A percentile compares a stretch with the other conserved stretches of the same genome.
These are phyloP conservation scores for Melanogrammus aeglefinus DNA, from an alignment of 2,797 vertebrate genomes.

Conservation along the genomic window DNA sequence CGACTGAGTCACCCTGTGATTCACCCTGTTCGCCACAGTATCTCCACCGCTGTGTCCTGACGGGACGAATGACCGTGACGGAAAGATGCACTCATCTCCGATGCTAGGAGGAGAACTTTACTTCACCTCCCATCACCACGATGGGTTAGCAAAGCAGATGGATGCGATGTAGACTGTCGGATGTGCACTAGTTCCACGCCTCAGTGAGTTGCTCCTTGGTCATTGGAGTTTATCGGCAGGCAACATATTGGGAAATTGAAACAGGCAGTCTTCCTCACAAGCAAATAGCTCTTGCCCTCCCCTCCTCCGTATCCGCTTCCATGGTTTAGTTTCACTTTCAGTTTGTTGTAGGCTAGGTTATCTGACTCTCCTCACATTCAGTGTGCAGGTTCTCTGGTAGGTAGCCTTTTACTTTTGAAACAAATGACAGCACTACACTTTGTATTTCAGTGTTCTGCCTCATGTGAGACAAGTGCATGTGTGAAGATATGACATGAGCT, in stretches of 20 bases:
- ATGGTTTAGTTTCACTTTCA: neutral
- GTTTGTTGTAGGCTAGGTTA: conserved; percentile 3
- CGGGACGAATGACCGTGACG: neutral
- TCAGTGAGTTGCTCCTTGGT: conserved; percentile 50
- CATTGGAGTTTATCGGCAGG: conserved; percentile 43
- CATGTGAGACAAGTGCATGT: neutral
- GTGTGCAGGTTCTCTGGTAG: neutral
- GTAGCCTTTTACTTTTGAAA: neutral
- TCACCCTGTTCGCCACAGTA: neutral
- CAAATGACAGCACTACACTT: neutral
- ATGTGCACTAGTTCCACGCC: conserved; percentile 41
- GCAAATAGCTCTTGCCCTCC: conserved; percentile 34
- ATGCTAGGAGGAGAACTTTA: neutral
- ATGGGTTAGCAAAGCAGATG: conserved; percentile 41
- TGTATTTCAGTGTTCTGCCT: neutral
- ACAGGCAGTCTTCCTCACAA: conserved; percentile 35
- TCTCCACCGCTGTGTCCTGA: neutral
- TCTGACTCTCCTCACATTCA: neutral
- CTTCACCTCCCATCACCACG: conserved; percentile 4
- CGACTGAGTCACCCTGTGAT: neutral
- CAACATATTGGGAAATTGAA: conserved; percentile 43
- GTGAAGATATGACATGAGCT: too few species aligned
- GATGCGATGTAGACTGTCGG: conserved; percentile 52
- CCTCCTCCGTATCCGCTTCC: neutral
- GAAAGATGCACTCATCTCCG: neutral